phyloP scores from a whole-genome alignment of 1,140 invertebrate species.

The Planococcus citri region DNA sequence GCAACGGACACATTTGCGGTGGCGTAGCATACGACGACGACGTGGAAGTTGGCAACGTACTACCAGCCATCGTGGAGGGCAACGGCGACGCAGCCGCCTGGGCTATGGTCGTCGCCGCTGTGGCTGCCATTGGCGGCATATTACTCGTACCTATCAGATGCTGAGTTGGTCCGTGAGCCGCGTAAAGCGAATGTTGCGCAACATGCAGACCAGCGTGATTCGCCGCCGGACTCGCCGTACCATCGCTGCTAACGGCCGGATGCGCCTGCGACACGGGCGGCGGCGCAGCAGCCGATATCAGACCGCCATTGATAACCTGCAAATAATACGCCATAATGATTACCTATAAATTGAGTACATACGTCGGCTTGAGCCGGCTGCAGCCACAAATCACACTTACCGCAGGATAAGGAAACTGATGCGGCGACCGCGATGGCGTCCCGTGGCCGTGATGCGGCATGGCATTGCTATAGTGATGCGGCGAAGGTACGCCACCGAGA shows the following conservation, averaged over 20 bases:
- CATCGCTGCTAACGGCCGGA: too few relatives aligned
- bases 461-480: background rate
- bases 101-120: background rate
- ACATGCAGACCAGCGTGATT: background rate
- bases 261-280: background rate
- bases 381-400: background rate
- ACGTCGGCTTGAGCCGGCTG: too few relatives aligned
- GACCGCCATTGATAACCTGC: background rate
- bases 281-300: background rate
- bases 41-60: background rate
- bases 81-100: background rate
- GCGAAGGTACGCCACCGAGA: too few relatives aligned
- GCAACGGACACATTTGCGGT: background rate
- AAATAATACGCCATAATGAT: background rate
- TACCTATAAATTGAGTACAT: too few relatives aligned
- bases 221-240: too few relatives aligned
- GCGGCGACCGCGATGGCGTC: background rate
- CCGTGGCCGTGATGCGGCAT: too few relatives aligned
- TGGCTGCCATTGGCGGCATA: background rate
- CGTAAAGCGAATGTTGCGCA: background rate
- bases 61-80: too few relatives aligned
- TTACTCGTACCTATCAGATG: background rate
- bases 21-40: background rate
- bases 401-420: background rate
- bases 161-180: background rate